Percentiles rank a stretch among this genome's conserved stretches.
Conservation (phyloP, 2,113 vertebrate species). For the Rhynchomys soricoides region DNA sequence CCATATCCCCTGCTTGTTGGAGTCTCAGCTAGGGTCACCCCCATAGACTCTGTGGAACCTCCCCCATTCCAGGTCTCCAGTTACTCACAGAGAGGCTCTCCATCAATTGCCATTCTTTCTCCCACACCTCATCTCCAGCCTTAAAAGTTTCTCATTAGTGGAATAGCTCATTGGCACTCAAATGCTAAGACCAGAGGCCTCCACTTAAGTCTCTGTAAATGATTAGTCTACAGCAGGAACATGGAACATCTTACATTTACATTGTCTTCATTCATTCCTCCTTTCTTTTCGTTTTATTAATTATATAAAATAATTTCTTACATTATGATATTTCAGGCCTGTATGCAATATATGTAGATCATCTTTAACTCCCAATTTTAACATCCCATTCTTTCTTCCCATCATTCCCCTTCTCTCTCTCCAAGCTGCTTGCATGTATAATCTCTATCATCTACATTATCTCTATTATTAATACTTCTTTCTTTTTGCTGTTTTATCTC, state of each 20-base stretch:
- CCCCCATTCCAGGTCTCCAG: too few species aligned
- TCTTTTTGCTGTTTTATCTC: background rate
- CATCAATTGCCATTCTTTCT: too few species aligned
- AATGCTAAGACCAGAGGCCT: background rate
- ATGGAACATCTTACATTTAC: background rate
- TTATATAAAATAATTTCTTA: background rate
- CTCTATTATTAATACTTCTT: too few species aligned
- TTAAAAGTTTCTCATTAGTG: background rate
- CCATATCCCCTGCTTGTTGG: too few species aligned
- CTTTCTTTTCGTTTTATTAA: background rate
- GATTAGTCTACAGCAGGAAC: background rate
- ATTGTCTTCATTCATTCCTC: background rate
- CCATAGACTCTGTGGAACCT: too few species aligned
- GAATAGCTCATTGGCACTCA: background rate
- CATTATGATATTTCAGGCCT: background rate
- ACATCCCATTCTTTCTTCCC: background rate
- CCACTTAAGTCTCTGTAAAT: background rate
- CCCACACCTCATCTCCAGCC: background rate
- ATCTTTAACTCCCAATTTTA: background rate
- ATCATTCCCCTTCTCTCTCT: background rate
- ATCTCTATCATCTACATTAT: too few species aligned
- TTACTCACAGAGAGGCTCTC: too few species aligned
- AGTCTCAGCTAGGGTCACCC: too few species aligned
- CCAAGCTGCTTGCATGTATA: background rate
- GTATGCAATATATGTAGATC: background rate